Evolutionary conservation across 2,113 vertebrate species (phyloP).

Genomic region (Calidris pugnax): DNA sequence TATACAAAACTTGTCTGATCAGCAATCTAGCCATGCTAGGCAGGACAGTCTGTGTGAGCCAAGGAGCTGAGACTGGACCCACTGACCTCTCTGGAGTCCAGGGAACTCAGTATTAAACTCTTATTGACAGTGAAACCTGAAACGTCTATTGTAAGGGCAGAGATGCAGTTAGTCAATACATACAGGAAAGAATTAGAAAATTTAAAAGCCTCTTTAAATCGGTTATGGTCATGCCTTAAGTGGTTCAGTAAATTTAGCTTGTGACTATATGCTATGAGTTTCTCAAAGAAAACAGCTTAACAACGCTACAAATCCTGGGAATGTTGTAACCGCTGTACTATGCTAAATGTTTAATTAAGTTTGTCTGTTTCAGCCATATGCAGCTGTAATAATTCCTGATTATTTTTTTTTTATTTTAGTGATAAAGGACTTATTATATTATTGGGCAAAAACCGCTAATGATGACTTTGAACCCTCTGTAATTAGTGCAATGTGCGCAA

Average conservation of each 20-base stretch:
- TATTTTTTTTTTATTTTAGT: constrained; percentile 1
- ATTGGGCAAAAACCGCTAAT: not conserved
- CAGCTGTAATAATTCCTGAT: constrained; percentile 8
- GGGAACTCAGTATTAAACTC: not conserved
- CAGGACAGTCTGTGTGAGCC: not conserved
- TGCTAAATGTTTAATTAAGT: constrained; percentile 29
- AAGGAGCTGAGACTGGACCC: not conserved
- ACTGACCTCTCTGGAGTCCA: not conserved
- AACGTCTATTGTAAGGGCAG: not conserved
- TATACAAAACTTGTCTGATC: not conserved
- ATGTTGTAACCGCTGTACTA: not conserved
- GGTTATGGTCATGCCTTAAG: not conserved
- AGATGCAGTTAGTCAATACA: not conserved
- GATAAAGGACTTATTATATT: not conserved
- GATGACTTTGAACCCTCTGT: constrained; percentile 8
- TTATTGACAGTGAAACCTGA: not conserved
- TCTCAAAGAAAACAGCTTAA: constrained; percentile 19
- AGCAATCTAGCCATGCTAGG: not conserved
- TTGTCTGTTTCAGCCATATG: constrained; percentile 24
- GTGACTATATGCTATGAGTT: not conserved
- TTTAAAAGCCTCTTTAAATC: not conserved
- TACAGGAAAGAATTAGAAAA: not conserved
- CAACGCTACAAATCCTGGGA: not conserved
- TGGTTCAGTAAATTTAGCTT: constrained; percentile 4
- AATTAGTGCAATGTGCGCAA: constrained; percentile 25